A percentile compares a stretch with the other conserved stretches of the same genome.
Conservation (phyloP, 2,888 invertebrate species). For the Leucoma salicis region DNA sequence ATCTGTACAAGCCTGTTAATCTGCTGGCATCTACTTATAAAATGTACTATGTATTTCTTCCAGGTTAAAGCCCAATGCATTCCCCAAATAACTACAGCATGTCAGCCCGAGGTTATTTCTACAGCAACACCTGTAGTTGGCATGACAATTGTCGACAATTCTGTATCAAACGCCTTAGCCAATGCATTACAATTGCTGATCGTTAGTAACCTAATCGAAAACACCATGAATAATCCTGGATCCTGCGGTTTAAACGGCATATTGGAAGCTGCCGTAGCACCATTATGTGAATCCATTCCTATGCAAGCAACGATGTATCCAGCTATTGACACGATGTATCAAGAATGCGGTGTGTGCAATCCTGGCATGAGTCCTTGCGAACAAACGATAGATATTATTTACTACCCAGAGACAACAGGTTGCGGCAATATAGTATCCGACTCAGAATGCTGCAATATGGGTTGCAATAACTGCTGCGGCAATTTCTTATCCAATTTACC, state of each 20-base stretch:
- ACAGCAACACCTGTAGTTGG: conserved; percentile 27
- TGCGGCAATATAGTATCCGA: no score
- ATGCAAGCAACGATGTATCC: conserved; percentile 12
- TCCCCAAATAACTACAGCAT: neutral
- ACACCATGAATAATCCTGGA: conserved; percentile 17
- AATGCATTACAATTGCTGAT: conserved; percentile 60
- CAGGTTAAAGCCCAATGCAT: neutral
- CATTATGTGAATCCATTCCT: conserved; percentile 4
- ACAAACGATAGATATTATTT: conserved; percentile 12
- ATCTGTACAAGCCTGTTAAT: no score
- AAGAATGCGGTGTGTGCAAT: conserved; percentile 18
- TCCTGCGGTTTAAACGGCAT: neutral
- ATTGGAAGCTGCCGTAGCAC: neutral
- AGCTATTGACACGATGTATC: conserved; percentile 12
- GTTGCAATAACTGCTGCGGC: neutral
- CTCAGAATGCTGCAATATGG: neutral
- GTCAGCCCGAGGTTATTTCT: conserved; percentile 22
- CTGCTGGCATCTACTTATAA: no score
- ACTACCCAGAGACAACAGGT: neutral
- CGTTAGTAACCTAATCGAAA: conserved; percentile 53
- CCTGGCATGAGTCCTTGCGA: conserved; percentile 11
- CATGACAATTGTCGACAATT: conserved; percentile 54
- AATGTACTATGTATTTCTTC: no score
- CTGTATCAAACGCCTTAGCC: conserved; percentile 54
- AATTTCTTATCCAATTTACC: neutral